Conservation (phyloP, 1,140 invertebrate species). For the Rhyacophila brunnea region DNA sequence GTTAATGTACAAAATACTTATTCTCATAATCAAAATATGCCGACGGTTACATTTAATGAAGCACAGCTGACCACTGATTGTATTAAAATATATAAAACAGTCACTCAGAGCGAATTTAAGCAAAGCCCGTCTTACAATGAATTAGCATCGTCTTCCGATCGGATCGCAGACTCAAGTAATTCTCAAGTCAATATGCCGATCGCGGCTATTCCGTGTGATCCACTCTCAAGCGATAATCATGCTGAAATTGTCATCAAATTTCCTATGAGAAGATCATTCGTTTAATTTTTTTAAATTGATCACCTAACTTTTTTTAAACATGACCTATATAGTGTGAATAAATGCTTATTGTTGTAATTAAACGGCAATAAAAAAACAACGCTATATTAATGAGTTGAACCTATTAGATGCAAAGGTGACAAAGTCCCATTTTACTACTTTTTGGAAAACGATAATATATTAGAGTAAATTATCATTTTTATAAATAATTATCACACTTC, state of each 20-base stretch:
- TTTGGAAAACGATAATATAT: too few species aligned
- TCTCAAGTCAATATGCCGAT: slow-evolving; percentile 14
- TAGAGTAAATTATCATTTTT: too few species aligned
- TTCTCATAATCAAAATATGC: slow-evolving; percentile 2
- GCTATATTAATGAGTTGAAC: too few species aligned
- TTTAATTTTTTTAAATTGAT: too few species aligned
- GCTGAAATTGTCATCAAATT: slow-evolving; percentile 27
- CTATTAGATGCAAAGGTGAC: too few species aligned
- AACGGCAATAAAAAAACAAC: too few species aligned
- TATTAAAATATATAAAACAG: slow-evolving; percentile 27
- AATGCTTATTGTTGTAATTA: too few species aligned
- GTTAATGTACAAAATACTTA: not conserved
- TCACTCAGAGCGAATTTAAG: slow-evolving; percentile 3
- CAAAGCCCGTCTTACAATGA: not conserved
- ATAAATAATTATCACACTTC: too few species aligned
- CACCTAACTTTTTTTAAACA: too few species aligned
- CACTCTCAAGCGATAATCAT: slow-evolving; percentile 20
- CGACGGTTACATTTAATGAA: too few species aligned
- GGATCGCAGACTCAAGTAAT: not conserved
- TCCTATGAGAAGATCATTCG: slow-evolving; percentile 24
- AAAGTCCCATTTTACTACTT: too few species aligned
- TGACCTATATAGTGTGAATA: too few species aligned
- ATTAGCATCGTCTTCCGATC: slow-evolving; percentile 1
- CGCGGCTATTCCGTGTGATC: slow-evolving; percentile 13
- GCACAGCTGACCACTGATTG: slow-evolving; percentile 9